phyloP scores from a whole-genome alignment of 1,140 invertebrate species.

The Drosophila virilis region DNA sequence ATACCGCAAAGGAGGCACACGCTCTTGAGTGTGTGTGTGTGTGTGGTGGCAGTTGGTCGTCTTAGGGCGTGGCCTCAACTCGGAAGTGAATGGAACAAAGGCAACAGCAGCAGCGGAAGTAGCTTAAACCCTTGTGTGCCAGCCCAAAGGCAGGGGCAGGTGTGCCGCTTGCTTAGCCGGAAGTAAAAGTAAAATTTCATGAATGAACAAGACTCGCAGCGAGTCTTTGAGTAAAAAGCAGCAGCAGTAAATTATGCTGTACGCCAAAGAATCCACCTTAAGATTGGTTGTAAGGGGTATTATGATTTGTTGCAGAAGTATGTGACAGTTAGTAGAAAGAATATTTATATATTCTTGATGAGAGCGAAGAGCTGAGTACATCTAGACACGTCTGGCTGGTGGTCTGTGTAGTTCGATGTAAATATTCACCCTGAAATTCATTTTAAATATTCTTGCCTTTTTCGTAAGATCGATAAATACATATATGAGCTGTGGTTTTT shows the following conservation, averaged over 20 bases:
- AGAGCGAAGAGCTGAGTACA: no score
- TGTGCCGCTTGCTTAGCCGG: slow-evolving; percentile 22
- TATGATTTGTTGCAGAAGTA: no score
- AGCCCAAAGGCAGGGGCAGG: slow-evolving; percentile 4
- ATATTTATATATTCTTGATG: no score
- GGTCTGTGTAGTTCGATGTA: no score
- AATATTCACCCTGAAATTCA: no score
- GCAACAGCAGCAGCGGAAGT: not conserved
- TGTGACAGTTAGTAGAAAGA: no score
- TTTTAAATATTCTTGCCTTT: no score
- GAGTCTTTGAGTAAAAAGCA: not conserved
- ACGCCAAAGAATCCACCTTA: no score
- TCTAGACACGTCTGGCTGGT: no score
- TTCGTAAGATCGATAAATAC: no score
- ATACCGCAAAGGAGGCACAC: slow-evolving; percentile 34
- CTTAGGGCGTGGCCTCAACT: slow-evolving; percentile 1
- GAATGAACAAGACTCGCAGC: slow-evolving; percentile 16
- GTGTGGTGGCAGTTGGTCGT: not conserved
- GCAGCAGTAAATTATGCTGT: slow-evolving; percentile 9
- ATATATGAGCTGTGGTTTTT: no score
- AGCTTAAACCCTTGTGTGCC: slow-evolving; percentile 11
- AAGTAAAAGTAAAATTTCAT: slow-evolving; percentile 34
- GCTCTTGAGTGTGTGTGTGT: slow-evolving; percentile 16
- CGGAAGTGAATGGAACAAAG: slow-evolving; percentile 31
- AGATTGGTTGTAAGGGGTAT: no score